Base-by-base conservation (phyloP, 2,113 vertebrate species). In the Heterochromis multidens region DNA sequence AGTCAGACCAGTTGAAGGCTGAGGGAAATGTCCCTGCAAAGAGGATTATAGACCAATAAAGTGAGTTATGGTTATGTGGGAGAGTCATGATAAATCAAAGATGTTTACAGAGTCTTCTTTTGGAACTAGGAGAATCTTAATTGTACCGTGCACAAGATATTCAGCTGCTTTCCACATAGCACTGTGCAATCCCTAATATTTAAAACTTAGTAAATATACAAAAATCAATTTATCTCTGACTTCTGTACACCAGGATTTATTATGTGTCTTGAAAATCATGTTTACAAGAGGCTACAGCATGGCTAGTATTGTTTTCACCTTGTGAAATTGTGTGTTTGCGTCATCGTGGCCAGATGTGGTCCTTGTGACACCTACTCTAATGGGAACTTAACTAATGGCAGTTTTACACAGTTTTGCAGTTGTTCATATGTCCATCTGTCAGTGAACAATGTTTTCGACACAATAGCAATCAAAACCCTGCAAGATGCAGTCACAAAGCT, bases 61-160 rank as follows among this genome's bases (percentile, higher is more conserved):
- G 33, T 63, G 33, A 83, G 49, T 86, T 80, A 77, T 82, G 79
- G 61, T 77, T 70, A 23, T 86, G 70, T 54, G 63, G 59, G 35
- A 40, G 43, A 59, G 77, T 65, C 7, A 13, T 37, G 29, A 80
- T 90, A 37, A 88, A 87, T 89, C 79, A 85, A 77, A 84, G 62
- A 86, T 82, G 82, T 87, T 85, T 84, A 83, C 72, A 63, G 56
- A 77, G 40, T 11, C 13, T 60, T 35, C 14, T 57, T 84, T n/a
- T 76, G 31, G 33, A 70, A 46, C 23, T 60, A 82, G 58, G 5
- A 77, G 74, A 81, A 63, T 27, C 3, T 17, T 63, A 76, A 80
- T 58, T 82, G 58, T 19, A 57, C 31, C 13, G 1, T 52, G 17
- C 21, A 61, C 31, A 74, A 57, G 25, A 63, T 49, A 65, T 17